Evolutionary conservation across 2,888 invertebrate species (phyloP), one percentile per base, ranked within the genome.

Genomic region (Unio delphinus): DNA sequence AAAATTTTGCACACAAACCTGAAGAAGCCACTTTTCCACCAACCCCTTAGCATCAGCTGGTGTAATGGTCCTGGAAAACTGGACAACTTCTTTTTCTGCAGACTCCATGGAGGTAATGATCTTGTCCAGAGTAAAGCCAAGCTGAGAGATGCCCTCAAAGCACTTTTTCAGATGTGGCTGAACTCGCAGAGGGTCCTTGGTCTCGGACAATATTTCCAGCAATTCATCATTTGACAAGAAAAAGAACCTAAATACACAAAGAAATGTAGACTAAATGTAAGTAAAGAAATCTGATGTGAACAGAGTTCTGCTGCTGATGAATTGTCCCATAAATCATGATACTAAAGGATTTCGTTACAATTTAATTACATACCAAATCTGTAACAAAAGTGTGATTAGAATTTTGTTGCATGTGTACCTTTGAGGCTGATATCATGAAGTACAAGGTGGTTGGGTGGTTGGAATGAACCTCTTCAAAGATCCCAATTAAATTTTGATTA

Each of bases 141-240:
- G 78, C 75, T 88, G 84, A 1, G 86, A 86, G 57, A 90, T 90
- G 45, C 90, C 89, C 76, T 90, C 90, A 70, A 90, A 90, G 74
- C 89, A 90, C 71, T 90, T 90, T 81, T 90, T 90, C 34, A 90
- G 77, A 74, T 90, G 89, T n/a, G 89, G 89, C 79, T 90, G 89
- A 15, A 90, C 89, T 54, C 90, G 80, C 7, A 89, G 80, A 6
- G 90, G 90, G 76, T 90, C 90, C 69, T 89, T 89, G 17, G 90
- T 90, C 75, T 89, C 89, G 4, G 89, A 89, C 45, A 90, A 78
- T 54, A 90, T 90, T 77, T 90, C 90, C 77, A 90, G 72, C 59
- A 90, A 78, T 70, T 90, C 89, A 75, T 89, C 89, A 75, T 89
- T 90, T 64, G 90, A 90, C 73, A 90, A 72, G 80, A 90, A 90